Conservation (phyloP, 1,140 invertebrate species). For the Drosophila paulistorum region DNA sequence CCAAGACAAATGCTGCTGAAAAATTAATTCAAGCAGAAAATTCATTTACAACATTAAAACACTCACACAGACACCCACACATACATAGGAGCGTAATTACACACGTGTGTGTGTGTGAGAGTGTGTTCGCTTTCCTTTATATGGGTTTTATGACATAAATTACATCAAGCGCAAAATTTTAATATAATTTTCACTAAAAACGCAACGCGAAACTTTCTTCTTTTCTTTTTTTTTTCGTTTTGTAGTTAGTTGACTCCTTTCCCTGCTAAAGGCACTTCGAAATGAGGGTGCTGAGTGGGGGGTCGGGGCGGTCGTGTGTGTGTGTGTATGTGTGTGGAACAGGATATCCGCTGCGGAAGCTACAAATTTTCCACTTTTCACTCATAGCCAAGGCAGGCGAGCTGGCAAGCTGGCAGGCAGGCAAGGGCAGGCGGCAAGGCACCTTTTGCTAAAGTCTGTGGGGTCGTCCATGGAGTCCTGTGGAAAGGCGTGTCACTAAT, state of each 20-base stretch:
- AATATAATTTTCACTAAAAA: constrained; percentile 83
- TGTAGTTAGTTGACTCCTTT: constrained; percentile 41
- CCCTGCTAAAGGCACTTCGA: constrained; percentile 43
- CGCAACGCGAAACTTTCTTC: constrained; percentile 76
- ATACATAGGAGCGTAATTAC: constrained; percentile 42
- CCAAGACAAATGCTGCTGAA: constrained; percentile 19
- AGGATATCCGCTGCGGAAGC: constrained; percentile 81
- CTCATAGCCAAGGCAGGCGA: constrained; percentile 32
- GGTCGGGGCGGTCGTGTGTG: not conserved
- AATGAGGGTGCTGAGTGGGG: not conserved
- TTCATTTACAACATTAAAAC: constrained; percentile 78
- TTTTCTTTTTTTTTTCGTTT: not conserved
- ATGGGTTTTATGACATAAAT: constrained; percentile 78
- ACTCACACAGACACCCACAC: constrained; percentile 41
- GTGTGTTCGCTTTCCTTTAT: constrained; percentile 33
- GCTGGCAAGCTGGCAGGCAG: not conserved
- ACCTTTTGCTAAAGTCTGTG: constrained; percentile 31
- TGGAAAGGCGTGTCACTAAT: constrained; percentile 59
- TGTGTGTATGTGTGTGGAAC: constrained; percentile 46
- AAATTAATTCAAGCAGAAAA: constrained; percentile 80
- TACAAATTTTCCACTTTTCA: constrained; percentile 82
- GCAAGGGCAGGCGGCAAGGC: constrained; percentile 3
- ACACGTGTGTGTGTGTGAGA: constrained; percentile 34
- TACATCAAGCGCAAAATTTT: constrained; percentile 83
- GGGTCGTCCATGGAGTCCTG: not conserved